A percentile compares a stretch with the other conserved stretches of the same genome.
Conservation (phyloP, 64 coral and sea anemone genomes). For the Astreopora myriophthalma region DNA sequence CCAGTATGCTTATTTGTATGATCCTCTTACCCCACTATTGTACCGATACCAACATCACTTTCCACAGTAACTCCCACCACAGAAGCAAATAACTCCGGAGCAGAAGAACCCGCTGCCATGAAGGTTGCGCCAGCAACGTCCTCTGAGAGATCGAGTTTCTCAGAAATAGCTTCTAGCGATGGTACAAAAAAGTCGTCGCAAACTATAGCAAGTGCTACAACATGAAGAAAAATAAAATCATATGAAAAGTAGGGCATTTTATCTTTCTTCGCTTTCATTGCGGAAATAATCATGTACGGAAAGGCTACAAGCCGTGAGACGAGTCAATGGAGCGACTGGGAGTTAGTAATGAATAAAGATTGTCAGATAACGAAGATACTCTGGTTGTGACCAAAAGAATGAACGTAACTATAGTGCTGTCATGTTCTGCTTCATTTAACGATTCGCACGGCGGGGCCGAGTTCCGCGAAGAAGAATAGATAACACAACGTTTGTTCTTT, state of each 20-base stretch:
- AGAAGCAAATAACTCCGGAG: constrained; percentile 96
- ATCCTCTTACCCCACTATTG: constrained; percentile 89
- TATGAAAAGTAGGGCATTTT: neutral
- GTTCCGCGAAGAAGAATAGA: no score
- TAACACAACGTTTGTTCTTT: no score
- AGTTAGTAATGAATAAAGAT: no score
- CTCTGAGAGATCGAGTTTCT: constrained; percentile 95
- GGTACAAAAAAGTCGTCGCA: constrained; percentile 99
- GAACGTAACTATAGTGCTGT: no score
- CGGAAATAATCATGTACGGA: no score
- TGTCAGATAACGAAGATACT: no score
- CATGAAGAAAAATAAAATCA: neutral
- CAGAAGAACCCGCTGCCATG: constrained; percentile 98
- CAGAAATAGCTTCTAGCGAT: constrained; percentile 99
- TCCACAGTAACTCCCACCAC: constrained; percentile 94
- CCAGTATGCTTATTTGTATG: neutral
- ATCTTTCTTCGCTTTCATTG: no score
- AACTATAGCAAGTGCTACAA: constrained; percentile 91
- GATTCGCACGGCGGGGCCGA: no score
- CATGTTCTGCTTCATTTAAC: no score
- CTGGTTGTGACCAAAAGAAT: no score
- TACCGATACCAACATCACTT: constrained; percentile 97
- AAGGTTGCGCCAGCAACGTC: constrained; percentile 99
- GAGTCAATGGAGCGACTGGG: no score
- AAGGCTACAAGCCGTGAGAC: no score